A percentile compares a stretch with the other conserved stretches of the same genome.
phyloP scores from a whole-genome alignment of 2,113 vertebrate species.

The Lucifuga dentata region DNA sequence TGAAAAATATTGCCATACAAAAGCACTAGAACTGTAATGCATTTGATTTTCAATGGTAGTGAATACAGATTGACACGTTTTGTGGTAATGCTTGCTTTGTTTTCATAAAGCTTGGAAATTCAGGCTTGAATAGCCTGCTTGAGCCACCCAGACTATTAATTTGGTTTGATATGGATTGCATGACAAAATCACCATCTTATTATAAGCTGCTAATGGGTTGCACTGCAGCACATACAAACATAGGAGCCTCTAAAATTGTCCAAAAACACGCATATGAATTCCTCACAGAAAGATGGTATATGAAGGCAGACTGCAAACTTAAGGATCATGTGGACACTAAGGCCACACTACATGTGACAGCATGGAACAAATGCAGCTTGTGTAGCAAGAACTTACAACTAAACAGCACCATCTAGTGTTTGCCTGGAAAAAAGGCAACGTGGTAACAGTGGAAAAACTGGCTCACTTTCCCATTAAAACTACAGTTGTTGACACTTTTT shows the following conservation, averaged over 20 bases:
- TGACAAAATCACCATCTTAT: slow-evolving; percentile 24
- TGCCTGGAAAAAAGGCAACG: background rate
- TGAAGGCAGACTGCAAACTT: background rate
- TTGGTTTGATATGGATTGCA: slow-evolving; percentile 28
- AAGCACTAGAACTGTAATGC: slow-evolving; percentile 16
- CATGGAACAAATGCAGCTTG: background rate
- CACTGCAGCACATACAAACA: background rate
- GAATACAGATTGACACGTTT: slow-evolving; percentile 38
- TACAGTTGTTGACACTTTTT: background rate
- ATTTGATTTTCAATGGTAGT: slow-evolving; percentile 12
- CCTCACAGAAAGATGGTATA: background rate
- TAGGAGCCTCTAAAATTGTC: background rate
- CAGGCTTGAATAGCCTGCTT: slow-evolving; percentile 43
- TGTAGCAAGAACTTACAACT: slow-evolving; percentile 5
- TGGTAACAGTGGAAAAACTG: background rate
- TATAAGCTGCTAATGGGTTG: background rate
- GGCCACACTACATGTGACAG: background rate
- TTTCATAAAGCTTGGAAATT: slow-evolving; percentile 49
- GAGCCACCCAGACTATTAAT: slow-evolving; percentile 4
- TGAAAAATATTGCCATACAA: slow-evolving; percentile 14
- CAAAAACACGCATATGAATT: background rate
- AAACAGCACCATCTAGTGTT: slow-evolving; percentile 76
- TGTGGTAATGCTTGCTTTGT: slow-evolving; percentile 20
- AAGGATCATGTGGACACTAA: background rate
- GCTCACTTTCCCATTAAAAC: background rate